These are phyloP conservation scores for Laterallus jamaicensis DNA, from an alignment of 2,113 vertebrate species.

Conservation along the genomic window DNA sequence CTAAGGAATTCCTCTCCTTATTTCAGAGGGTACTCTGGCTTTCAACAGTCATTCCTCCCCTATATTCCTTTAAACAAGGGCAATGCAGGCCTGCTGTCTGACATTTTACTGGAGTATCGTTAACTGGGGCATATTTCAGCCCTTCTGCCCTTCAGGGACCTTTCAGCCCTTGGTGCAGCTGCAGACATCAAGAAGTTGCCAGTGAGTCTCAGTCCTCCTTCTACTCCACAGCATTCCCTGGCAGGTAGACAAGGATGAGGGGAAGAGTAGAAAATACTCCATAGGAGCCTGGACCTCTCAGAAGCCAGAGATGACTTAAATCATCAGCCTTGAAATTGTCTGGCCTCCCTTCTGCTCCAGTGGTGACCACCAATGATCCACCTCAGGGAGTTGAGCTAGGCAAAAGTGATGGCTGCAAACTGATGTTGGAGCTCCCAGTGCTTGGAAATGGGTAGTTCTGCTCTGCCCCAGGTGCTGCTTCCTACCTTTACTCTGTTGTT, in stretches of 20 bases:
- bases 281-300: neutral
- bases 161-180: neutral
- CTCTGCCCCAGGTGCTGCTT: neutral
- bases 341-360: neutral
- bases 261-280: neutral
- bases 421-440: neutral
- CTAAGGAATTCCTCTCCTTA: neutral
- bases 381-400: neutral
- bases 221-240: neutral
- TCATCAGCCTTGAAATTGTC: neutral
- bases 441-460: fast-evolving
- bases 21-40: neutral
- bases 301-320: neutral
- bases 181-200: neutral
- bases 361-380: neutral
- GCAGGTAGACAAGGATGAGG: neutral
- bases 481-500: neutral
- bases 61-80: neutral
- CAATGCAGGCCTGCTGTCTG: neutral
- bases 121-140: neutral
- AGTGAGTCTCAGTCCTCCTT: fast-evolving
- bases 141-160: neutral
- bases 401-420: fast-evolving
- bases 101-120: neutral
- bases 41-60: neutral